Conservation (phyloP, 2,888 invertebrate species). For the Hypselothyrea guttata region DNA sequence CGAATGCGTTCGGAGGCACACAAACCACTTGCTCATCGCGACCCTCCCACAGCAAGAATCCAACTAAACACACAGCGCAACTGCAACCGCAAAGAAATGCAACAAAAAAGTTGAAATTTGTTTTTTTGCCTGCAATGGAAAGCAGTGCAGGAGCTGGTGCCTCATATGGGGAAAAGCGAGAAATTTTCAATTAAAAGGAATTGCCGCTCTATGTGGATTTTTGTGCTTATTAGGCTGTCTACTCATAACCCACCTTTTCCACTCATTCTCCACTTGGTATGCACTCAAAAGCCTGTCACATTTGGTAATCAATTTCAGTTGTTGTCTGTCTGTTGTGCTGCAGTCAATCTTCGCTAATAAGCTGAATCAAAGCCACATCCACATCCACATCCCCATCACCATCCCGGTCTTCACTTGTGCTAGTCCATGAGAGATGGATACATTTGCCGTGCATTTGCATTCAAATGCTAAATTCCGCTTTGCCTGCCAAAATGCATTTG, state of each 20-base stretch:
- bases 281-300: conserved; percentile 56
- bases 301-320: conserved; percentile 77
- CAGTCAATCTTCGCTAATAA: conserved; percentile 72
- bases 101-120: conserved; percentile 31
- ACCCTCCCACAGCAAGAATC: conserved; percentile 2
- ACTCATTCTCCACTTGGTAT: conserved; percentile 5
- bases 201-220: conserved; percentile 75
- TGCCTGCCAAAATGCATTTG: conserved; percentile 70
- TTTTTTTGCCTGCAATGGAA: background rate
- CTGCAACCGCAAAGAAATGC: conserved; percentile 74
- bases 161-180: conserved; percentile 26
- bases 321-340: conserved; percentile 55
- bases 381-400: too few relatives aligned
- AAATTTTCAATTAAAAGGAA: conserved; percentile 80
- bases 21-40: conserved; percentile 1
- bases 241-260: conserved; percentile 5
- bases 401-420: too few relatives aligned
- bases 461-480: conserved; percentile 33
- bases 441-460: conserved; percentile 2
- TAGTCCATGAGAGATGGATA: conserved; percentile 25
- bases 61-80: conserved; percentile 69
- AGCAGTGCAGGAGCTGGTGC: too few relatives aligned
- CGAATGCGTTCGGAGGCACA: conserved; percentile 67
- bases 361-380: too few relatives aligned
- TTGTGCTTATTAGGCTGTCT: conserved; percentile 72